Evolutionary conservation across 2,888 invertebrate genomes (phyloP), one percentile per base, ranked within the genome.

Genomic region (Tuta absoluta): DNA sequence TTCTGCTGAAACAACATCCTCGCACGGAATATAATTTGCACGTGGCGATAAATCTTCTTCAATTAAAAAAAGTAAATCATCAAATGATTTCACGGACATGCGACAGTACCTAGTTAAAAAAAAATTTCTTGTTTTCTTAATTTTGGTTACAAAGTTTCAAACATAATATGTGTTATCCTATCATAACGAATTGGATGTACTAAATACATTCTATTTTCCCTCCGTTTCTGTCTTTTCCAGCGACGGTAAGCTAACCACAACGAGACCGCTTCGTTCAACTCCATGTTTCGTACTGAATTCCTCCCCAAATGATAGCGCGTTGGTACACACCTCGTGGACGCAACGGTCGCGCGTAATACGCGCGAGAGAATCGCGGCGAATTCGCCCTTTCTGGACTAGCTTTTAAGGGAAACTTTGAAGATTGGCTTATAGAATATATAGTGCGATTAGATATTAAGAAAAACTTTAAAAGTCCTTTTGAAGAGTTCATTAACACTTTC

Each of bases 231-330:
- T 66, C 66, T 61, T 62, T 66, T 66, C 66, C 63, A 64, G 61
- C 62, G 66, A 62, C 63, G 63, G 66, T 66, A 66, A 66, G 60
- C 58, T 58, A 58, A 58, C 58, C 58, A 58, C 58, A 58, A 58
- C 58, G 58, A 19, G 58, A 58, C 58, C 66, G 63, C 66, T 66
- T 66, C 66, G 66, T 66, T 66, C 66, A 66, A 66, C 66, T 66
- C 64, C 66, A 66, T 66, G 64, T 66, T 66, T 61, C 59, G 57
- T 60, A 66, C 63, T 66, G 61, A 66, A 63, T 63, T 58, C 63
- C 58, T 63, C 63, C 57, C 63, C 53, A 62, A 63, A 57, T 57
- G 63, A 56, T 56, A 56, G 56, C 56, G 28, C 33, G 41, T 45
- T 21, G 41, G 59, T 59, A 33, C 28, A n/a, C 57, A 19, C 17